Evolutionary conservation across 2,888 invertebrate species (phyloP).

Genomic region (Agrochola lychnidis): DNA sequence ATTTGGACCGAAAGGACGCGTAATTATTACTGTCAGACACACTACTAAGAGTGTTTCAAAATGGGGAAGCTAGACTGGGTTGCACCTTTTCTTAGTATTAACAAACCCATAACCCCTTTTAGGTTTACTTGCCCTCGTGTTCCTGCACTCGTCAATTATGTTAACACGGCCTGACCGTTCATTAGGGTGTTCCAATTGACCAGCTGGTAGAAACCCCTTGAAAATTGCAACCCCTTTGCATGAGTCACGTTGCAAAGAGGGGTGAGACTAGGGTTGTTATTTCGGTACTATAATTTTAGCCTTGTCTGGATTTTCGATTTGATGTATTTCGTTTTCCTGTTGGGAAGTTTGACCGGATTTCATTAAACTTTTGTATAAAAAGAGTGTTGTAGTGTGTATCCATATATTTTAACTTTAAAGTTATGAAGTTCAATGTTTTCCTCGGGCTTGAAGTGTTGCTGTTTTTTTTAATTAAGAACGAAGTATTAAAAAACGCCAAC

Average conservation of each 20-base stretch:
- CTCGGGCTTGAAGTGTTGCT: not conserved
- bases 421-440: not conserved
- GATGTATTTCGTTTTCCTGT: conserved; percentile 4
- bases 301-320: conserved; percentile 24
- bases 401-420: not conserved
- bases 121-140: conserved; percentile 22
- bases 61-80: conserved; percentile 1
- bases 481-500: not conserved
- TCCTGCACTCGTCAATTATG: conserved; percentile 28
- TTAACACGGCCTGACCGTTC: conserved; percentile 46
- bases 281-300: conserved; percentile 22
- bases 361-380: not conserved
- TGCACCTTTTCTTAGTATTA: conserved; percentile 25
- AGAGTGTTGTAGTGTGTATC: not conserved
- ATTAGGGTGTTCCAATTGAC: conserved; percentile 42
- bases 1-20: not conserved
- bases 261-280: conserved; percentile 35
- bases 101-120: conserved; percentile 24
- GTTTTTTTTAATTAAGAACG: not conserved
- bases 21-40: conserved; percentile 25
- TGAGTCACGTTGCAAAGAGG: conserved; percentile 55
- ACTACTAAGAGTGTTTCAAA: conserved; percentile 8
- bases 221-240: conserved; percentile 43
- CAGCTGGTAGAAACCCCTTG: conserved; percentile 44
- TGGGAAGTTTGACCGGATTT: not conserved